phyloP scores from a whole-genome alignment of 2,888 invertebrate species.

The Acanthosepion lycidas region DNA sequence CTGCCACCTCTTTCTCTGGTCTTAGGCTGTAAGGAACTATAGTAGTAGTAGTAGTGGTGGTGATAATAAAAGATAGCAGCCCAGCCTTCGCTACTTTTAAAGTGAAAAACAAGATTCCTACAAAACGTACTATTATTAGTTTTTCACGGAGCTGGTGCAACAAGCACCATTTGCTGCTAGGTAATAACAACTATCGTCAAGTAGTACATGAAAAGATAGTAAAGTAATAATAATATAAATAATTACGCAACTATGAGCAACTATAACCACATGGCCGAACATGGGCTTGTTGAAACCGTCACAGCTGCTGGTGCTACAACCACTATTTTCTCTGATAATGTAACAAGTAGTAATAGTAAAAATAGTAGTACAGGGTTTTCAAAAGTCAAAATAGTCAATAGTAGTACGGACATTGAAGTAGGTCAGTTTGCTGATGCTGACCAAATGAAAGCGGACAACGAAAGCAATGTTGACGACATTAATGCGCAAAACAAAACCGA shows the following conservation, averaged over 20 bases:
- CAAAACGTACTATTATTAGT: background rate
- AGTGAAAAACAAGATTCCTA: background rate
- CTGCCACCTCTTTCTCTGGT: background rate
- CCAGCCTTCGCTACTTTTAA: background rate
- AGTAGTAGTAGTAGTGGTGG: background rate
- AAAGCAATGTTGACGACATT: background rate
- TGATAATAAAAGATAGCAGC: background rate
- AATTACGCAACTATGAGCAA: background rate
- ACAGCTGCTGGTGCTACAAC: background rate
- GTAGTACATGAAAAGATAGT: background rate
- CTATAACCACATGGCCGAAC: constrained; percentile 41
- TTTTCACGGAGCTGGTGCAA: background rate
- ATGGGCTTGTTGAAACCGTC: constrained; percentile 1
- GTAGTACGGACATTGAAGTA: background rate
- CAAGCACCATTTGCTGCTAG: background rate
- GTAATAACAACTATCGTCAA: background rate
- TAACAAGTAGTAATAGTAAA: background rate
- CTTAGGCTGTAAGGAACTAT: background rate
- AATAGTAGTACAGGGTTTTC: background rate
- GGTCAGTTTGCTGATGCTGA: constrained; percentile 42
- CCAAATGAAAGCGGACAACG: background rate
- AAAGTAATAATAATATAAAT: background rate
- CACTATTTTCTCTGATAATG: background rate
- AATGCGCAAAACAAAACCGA: no score
- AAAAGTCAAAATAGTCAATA: constrained; percentile 13